Evolutionary conservation across 2,797 vertebrate genomes (phyloP).

Genomic region (Netta rufina): DNA sequence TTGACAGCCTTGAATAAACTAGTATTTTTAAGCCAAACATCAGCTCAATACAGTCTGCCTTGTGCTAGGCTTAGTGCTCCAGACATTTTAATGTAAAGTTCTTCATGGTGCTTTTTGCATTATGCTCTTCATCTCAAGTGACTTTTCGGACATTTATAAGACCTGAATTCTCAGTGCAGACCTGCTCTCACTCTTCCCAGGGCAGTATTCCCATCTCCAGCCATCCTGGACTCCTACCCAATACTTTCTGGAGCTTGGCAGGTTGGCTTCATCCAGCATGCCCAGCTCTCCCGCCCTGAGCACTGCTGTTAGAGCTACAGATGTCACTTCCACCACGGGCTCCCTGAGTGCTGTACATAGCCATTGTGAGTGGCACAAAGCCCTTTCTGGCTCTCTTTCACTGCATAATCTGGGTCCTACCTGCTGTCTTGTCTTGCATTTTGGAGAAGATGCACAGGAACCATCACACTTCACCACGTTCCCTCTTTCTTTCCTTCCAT

Average conservation of each 20-base stretch:
- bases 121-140: neutral
- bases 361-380: neutral
- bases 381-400: neutral
- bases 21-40: neutral
- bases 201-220: neutral
- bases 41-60: neutral
- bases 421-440: neutral
- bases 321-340: neutral
- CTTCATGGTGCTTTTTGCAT: neutral
- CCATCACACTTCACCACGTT: accelerated
- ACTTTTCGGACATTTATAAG: accelerated
- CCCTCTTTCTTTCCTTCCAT: neutral
- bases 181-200: accelerated
- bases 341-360: neutral
- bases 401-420: neutral
- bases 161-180: neutral
- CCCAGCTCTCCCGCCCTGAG: neutral
- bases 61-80: neutral
- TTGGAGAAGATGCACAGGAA: neutral
- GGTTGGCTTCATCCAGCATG: accelerated
- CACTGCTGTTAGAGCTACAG: neutral
- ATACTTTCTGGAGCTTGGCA: neutral
- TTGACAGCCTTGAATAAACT: neutral
- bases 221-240: neutral
- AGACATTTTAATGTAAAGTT: neutral